Conservation (phyloP, 1,140 invertebrate species). For the Littorina saxatilis region DNA sequence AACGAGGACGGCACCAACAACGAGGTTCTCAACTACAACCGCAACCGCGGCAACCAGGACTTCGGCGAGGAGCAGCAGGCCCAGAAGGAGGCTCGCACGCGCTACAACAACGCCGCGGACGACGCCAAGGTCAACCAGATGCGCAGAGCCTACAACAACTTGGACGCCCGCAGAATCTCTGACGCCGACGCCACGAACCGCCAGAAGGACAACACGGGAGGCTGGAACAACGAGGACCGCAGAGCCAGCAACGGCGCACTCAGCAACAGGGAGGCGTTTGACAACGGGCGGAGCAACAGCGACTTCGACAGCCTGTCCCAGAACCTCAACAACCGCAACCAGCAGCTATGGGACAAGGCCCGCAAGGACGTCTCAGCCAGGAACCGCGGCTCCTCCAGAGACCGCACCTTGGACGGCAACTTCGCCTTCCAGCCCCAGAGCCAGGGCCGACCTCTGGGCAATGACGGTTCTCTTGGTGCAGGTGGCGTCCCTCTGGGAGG, state of each 20-base stretch:
- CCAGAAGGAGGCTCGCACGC: conserved; percentile 28
- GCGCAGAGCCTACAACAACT: conserved; percentile 20
- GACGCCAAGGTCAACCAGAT: conserved; percentile 27
- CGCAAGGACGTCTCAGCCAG: neutral
- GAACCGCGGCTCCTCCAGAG: neutral
- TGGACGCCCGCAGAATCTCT: conserved; percentile 26
- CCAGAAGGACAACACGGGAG: neutral
- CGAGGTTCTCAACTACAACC: conserved; percentile 43
- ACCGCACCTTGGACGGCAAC: neutral
- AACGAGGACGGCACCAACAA: conserved; percentile 42
- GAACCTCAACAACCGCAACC: neutral
- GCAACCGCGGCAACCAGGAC: conserved; percentile 43
- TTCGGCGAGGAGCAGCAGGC: conserved; percentile 40
- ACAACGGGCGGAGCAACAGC: conserved; percentile 16
- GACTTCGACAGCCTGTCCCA: conserved; percentile 30
- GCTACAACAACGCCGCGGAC: conserved; percentile 30
- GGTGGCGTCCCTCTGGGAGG: neutral
- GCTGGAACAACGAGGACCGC: neutral
- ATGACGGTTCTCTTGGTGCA: neutral
- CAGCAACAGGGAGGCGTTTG: neutral
- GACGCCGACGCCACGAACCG: conserved; percentile 24
- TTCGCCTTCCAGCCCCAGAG: neutral
- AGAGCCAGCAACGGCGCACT: neutral
- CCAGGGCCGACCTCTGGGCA: neutral
- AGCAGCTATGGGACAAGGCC: conserved; percentile 36